Evolutionary conservation across 2,113 vertebrate genomes (phyloP).

Genomic region (Xenopus tropicalis): UCB_Xtro_10.0 CM004447.2:31008501-31009000

Average conservation of each 20-base stretch:
- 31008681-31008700: constrained; percentile 39
- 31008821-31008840: constrained; percentile 58
- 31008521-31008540: too few relatives aligned
- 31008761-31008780: constrained; percentile 46
- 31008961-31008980: constrained; percentile 52
- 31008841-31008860: constrained; percentile 55
- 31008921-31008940: constrained; percentile 46
- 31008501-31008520: too few relatives aligned
- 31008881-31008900: constrained; percentile 52
- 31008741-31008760: constrained; percentile 52
- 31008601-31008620: too few relatives aligned
- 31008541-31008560: too few relatives aligned
- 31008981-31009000: constrained; percentile 50
- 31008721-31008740: constrained; percentile 44
- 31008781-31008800: constrained; percentile 54
- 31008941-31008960: constrained; percentile 48
- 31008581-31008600: too few relatives aligned
- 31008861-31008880: constrained; percentile 50
- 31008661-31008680: neutral
- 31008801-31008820: constrained; percentile 56
- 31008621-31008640: too few relatives aligned
- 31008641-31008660: too few relatives aligned
- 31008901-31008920: constrained; percentile 55
- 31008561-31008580: too few relatives aligned
- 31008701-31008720: constrained; percentile 47